These are phyloP conservation scores for Centropus unirufus DNA, from an alignment of 2,113 vertebrate species.

Conservation along the genomic window DNA sequence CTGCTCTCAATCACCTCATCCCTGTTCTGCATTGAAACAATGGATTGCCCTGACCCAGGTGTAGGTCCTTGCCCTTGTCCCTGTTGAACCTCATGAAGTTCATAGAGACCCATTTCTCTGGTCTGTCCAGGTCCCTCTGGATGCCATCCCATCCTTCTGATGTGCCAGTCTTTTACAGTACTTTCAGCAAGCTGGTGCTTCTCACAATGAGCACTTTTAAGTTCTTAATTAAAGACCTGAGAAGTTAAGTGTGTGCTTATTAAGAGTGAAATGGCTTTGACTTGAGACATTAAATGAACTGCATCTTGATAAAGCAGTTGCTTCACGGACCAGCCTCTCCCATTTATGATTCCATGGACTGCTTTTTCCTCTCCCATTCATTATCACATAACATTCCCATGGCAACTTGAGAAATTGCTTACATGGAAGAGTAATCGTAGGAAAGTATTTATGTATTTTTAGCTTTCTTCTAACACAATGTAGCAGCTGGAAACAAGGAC, in stretches of 20 bases:
- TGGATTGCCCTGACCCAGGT: too few relatives aligned
- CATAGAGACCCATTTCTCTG: too few relatives aligned
- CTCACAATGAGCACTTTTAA: not conserved
- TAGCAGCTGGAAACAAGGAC: slow-evolving; percentile 58
- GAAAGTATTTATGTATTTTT: slow-evolving; percentile 67
- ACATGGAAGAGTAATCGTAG: slow-evolving; percentile 45
- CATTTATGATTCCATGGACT: not conserved
- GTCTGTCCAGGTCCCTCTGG: too few relatives aligned
- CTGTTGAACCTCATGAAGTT: too few relatives aligned
- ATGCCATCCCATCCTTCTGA: too few relatives aligned
- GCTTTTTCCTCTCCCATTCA: slow-evolving; percentile 3
- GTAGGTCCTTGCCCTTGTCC: too few relatives aligned
- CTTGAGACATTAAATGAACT: not conserved
- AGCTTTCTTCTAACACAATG: slow-evolving; percentile 60
- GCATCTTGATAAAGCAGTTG: not conserved
- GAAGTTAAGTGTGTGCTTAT: not conserved
- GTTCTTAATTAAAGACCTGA: not conserved
- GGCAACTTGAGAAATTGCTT: slow-evolving; percentile 48
- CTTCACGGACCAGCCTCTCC: not conserved
- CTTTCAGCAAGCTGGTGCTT: not conserved
- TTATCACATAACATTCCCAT: not conserved
- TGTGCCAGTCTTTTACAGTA: not conserved
- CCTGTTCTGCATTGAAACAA: too few relatives aligned
- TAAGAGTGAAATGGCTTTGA: not conserved
- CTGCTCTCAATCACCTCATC: too few relatives aligned